Conservation (phyloP, 2,113 vertebrate species). For the Coracopsis vasa region DNA sequence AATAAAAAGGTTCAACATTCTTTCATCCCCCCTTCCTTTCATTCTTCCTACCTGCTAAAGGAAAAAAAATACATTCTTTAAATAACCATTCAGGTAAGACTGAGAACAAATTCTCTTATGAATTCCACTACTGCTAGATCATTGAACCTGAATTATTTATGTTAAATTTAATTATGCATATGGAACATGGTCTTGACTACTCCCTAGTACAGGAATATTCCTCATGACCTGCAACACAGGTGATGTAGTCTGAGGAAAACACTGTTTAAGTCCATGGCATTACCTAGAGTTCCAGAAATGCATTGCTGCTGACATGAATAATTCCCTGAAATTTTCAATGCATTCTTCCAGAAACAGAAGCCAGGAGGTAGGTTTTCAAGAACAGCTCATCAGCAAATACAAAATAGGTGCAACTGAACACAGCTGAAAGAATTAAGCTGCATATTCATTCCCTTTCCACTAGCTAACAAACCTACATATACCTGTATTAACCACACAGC, state of each 20-base stretch:
- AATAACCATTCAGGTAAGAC: neutral
- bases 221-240: neutral
- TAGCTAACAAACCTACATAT: neutral
- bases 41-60: conserved; percentile 80
- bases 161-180: neutral
- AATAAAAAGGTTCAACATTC: conserved; percentile 81
- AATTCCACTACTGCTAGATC: neutral
- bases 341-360: neutral
- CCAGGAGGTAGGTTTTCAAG: neutral
- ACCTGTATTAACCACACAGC: neutral
- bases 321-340: too few species aligned
- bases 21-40: conserved; percentile 81
- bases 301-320: neutral
- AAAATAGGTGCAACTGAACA: neutral
- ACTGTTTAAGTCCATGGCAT: neutral
- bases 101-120: neutral
- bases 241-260: neutral
- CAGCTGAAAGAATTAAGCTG: neutral
- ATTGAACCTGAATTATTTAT: neutral
- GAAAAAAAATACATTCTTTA: neutral
- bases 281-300: neutral
- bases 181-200: neutral
- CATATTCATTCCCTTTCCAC: accelerated
- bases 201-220: neutral
- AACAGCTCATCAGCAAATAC: neutral